A percentile compares a stretch with the other conserved stretches of the same genome.
phyloP scores from a whole-genome alignment of 2,113 vertebrate species.

The Bambusicola thoracicus region DNA sequence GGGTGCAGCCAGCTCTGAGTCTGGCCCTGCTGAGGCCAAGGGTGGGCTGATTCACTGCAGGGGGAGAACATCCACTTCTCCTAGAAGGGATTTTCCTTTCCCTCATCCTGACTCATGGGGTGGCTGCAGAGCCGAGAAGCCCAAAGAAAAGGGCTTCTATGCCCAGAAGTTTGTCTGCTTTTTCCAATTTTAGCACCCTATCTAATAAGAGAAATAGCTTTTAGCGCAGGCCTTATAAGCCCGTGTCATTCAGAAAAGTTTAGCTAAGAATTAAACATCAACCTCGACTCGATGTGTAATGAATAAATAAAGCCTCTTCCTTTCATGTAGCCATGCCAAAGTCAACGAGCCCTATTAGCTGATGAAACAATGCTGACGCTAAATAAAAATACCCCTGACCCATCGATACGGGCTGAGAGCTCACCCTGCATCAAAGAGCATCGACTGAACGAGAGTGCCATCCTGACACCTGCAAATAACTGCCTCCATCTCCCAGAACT shows the following conservation, averaged over 20 bases:
- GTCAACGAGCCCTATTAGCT: slow-evolving; percentile 62
- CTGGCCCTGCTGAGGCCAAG: background rate
- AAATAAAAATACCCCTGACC: slow-evolving; percentile 63
- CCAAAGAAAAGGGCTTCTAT: background rate
- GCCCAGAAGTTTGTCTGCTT: background rate
- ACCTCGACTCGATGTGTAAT: slow-evolving; percentile 27
- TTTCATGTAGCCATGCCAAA: slow-evolving; percentile 37
- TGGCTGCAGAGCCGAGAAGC: background rate
- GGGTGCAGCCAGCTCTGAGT: background rate
- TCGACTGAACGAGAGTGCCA: slow-evolving; percentile 1
- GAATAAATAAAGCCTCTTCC: slow-evolving; percentile 64
- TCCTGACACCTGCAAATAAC: background rate
- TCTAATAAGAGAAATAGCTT: background rate
- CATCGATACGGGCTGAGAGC: slow-evolving; percentile 54
- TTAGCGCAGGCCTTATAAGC: slow-evolving; percentile 19
- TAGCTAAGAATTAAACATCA: slow-evolving; percentile 58
- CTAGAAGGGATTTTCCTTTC: background rate
- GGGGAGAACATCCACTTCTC: background rate
- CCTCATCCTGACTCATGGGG: background rate
- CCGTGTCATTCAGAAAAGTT: slow-evolving; percentile 51
- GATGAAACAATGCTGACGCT: slow-evolving; percentile 61
- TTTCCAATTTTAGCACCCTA: background rate
- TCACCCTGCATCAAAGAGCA: slow-evolving; percentile 19
- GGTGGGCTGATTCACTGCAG: background rate
- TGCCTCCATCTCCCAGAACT: too few relatives aligned